Evolutionary conservation across 2,888 invertebrate genomes (phyloP).

Genomic region (Napeogenes sylphis): DNA sequence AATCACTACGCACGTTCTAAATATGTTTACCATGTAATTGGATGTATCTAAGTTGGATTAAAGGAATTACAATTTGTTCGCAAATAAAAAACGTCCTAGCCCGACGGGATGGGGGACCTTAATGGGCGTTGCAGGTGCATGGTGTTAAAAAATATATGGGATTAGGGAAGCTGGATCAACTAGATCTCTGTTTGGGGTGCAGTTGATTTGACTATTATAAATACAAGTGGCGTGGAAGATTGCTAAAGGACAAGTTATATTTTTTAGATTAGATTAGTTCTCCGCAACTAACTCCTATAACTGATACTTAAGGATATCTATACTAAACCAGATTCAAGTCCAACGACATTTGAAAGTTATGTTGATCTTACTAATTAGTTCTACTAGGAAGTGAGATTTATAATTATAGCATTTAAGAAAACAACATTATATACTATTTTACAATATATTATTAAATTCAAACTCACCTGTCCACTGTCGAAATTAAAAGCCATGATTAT

Average conservation of each 20-base stretch:
- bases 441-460: background rate
- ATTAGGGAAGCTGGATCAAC: constrained; percentile 44
- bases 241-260: background rate
- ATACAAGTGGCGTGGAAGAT: constrained; percentile 8
- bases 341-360: too few relatives aligned
- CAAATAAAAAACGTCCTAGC: constrained; percentile 62
- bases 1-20: constrained; percentile 8
- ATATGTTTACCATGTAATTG: constrained; percentile 69
- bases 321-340: too few relatives aligned
- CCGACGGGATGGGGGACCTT: constrained; percentile 46
- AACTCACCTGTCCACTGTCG: constrained; percentile 68
- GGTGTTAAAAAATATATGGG: constrained; percentile 48
- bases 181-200: constrained; percentile 32
- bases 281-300: background rate
- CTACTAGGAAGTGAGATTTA: too few relatives aligned
- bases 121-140: constrained; percentile 66
- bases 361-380: too few relatives aligned
- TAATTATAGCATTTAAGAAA: too few relatives aligned
- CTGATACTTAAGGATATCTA: background rate
- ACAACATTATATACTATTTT: background rate
- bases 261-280: background rate
- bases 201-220: constrained; percentile 20
- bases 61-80: constrained; percentile 74
- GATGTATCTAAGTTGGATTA: constrained; percentile 75
- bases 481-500: constrained; percentile 64